A percentile compares a stretch with the other conserved stretches of the same genome.
Evolutionary conservation across 2,797 vertebrate genomes (phyloP).

Genomic region (Danio albolineatus): DNA sequence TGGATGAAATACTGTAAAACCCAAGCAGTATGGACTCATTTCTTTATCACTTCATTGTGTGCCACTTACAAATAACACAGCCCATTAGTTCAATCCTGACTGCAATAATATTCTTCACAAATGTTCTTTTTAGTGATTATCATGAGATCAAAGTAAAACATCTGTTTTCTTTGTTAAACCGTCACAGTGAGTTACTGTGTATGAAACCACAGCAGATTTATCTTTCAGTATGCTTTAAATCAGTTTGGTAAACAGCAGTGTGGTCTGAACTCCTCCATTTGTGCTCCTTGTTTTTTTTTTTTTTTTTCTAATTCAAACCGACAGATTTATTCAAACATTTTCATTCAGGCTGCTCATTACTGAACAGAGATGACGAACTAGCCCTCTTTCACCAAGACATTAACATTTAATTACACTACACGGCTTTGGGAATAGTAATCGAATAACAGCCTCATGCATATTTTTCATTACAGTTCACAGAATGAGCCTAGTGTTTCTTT

Average conservation of each 20-base stretch:
- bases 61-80: not conserved
- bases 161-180: slow-evolving; percentile 41
- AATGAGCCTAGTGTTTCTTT: slow-evolving; percentile 3
- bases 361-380: slow-evolving; percentile 4
- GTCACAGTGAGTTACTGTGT: slow-evolving; percentile 20
- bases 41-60: slow-evolving; percentile 29
- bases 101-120: slow-evolving; percentile 15
- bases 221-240: slow-evolving; percentile 25
- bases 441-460: slow-evolving; percentile 32
- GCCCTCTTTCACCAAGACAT: slow-evolving; percentile 3
- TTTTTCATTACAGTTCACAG: slow-evolving; percentile 40
- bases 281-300: slow-evolving; percentile 17
- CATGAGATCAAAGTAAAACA: slow-evolving; percentile 29
- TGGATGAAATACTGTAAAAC: not conserved
- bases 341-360: slow-evolving; percentile 25
- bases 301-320: slow-evolving; percentile 5
- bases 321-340: slow-evolving; percentile 39
- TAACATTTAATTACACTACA: slow-evolving; percentile 29
- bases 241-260: slow-evolving; percentile 25
- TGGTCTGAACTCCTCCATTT: slow-evolving; percentile 29
- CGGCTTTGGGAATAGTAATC: slow-evolving; percentile 27
- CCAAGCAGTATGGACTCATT: slow-evolving; percentile 9
- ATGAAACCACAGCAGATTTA: slow-evolving; percentile 17
- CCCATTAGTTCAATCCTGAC: slow-evolving; percentile 15
- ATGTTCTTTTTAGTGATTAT: slow-evolving; percentile 26